Evolutionary conservation across 2,113 vertebrate genomes (phyloP), one percentile per base, ranked within the genome.

Genomic region (Phasianus colchicus): DNA sequence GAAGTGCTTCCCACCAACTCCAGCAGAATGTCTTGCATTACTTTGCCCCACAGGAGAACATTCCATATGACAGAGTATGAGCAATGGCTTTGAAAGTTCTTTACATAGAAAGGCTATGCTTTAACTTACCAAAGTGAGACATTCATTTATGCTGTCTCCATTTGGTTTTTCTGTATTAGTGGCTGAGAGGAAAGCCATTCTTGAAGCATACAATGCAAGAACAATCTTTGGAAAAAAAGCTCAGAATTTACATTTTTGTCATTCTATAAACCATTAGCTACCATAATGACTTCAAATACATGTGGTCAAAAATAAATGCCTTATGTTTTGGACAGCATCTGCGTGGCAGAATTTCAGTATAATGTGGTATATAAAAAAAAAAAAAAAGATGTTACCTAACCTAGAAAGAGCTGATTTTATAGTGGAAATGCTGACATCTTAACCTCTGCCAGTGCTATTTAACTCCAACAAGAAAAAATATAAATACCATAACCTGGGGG

Each of bases 381-480:
- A 54, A 54, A 60, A 81, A 72, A 69, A 9, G 22, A 16, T 54
- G 58, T 43, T 82, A 75, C 36, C 76, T 71, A 95, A 81, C 61
- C 60, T 42, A 71, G 74, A 73, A 58, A 83, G 40, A 93, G 54
- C 36, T 61, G 67, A 6, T 15, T 71, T 96, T 88, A 57, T 40
- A 65, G 88, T 50, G 72, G 87, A 86, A 87, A 94, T 45, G 76
- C 63, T 91, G 89, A 92, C 78, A 84, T 60, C 75, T 32, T 83
- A 91, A 72, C 34, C 69, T 86, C 88, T 79, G 61, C 20, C 60
- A 45, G 32, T 48, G 67, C 78, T 89, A 75, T 61, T 91, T 58
- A 83, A 52, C n/a, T 76, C 30, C 50, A 85, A 77, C 25, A 65
- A 92, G 79, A 69, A 83, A 38, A 27, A 42, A 45, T 5, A 81